phyloP scores from a whole-genome alignment of 1,140 invertebrate genomes.

The Anoplophora glabripennis region DNA sequence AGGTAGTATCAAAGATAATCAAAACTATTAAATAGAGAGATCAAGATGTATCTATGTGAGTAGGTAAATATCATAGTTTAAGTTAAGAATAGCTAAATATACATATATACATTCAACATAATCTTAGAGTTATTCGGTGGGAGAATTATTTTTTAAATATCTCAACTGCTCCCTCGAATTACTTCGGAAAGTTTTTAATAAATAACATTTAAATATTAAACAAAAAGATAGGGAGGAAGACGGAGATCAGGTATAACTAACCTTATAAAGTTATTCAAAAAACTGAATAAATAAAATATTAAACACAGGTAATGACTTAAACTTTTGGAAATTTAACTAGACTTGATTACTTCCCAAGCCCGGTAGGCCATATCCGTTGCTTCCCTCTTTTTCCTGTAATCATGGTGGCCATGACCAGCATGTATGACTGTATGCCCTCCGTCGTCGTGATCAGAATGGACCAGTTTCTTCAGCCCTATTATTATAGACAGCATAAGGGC shows the following conservation, averaged over 20 bases:
- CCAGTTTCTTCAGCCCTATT: conserved; percentile 68
- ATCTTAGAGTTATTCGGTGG: too few relatives aligned
- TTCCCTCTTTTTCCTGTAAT: conserved; percentile 54
- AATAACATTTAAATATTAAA: too few relatives aligned
- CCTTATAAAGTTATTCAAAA: neutral
- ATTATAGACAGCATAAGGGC: conserved; percentile 71
- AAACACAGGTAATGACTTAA: neutral
- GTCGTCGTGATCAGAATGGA: conserved; percentile 58
- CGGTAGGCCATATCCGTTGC: conserved; percentile 56
- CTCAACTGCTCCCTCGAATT: too few relatives aligned
- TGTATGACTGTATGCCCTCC: conserved; percentile 52
- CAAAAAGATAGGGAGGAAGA: neutral
- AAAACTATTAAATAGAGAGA: too few relatives aligned
- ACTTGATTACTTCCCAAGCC: conserved; percentile 51
- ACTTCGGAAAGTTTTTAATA: too few relatives aligned
- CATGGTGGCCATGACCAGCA: conserved; percentile 58
- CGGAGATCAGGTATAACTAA: neutral
- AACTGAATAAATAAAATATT: conserved; percentile 26
- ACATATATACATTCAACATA: too few relatives aligned
- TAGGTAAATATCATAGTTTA: too few relatives aligned
- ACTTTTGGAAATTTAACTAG: conserved; percentile 18
- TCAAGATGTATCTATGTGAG: too few relatives aligned
- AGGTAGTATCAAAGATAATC: too few relatives aligned
- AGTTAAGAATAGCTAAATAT: too few relatives aligned
- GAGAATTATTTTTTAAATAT: too few relatives aligned